phyloP scores from a whole-genome alignment of 2,113 vertebrate genomes.

The Kryptolebias marmoratus region DNA sequence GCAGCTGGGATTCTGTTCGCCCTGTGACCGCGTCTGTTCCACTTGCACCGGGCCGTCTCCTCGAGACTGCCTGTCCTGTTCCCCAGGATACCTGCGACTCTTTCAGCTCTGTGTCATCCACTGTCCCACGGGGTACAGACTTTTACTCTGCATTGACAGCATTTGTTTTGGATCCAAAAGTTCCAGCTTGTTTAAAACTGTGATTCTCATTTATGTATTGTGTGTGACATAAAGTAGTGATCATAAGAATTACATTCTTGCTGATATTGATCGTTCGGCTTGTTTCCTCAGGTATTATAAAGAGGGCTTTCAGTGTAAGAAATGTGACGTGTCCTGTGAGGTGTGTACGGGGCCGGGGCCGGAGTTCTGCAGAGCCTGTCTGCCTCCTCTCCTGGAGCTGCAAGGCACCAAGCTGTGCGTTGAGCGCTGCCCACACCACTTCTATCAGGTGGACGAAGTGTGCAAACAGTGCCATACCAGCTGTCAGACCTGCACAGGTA shows the following conservation, averaged over 20 bases:
- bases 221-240: neutral
- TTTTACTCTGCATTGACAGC: neutral
- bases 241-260: neutral
- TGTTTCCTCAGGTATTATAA: conserved; percentile 69
- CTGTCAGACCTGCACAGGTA: conserved; percentile 82
- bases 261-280: neutral
- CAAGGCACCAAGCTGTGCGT: conserved; percentile 77
- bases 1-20: conserved; percentile 77
- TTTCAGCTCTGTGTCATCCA: conserved; percentile 78
- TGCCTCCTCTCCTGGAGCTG: conserved; percentile 66
- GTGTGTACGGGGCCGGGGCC: conserved; percentile 63
- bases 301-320: conserved; percentile 70
- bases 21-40: conserved; percentile 76
- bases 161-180: neutral
- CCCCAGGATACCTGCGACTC: conserved; percentile 72
- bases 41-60: conserved; percentile 74
- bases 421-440: conserved; percentile 66
- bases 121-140: conserved; percentile 79
- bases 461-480: conserved; percentile 76
- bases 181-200: neutral
- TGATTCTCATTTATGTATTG: neutral
- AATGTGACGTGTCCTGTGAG: conserved; percentile 73
- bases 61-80: conserved; percentile 79
- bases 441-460: conserved; percentile 58
- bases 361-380: conserved; percentile 72